These are phyloP conservation scores for Rana temporaria DNA, from an alignment of 2,113 vertebrate species.

Conservation along the genomic window DNA sequence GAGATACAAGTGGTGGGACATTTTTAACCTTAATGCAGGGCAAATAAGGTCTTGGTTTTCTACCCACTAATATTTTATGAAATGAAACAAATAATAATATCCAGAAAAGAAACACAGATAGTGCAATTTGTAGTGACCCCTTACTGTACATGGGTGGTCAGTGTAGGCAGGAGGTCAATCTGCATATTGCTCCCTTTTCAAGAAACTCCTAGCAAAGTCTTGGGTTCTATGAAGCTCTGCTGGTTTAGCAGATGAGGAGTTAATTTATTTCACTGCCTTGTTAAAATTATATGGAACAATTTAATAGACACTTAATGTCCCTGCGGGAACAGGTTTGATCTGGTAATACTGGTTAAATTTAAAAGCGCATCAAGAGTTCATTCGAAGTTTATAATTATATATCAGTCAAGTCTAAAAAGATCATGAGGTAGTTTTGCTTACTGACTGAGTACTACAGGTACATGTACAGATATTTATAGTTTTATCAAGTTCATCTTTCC, in stretches of 20 bases:
- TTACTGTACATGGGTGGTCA: no score
- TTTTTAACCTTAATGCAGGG: no score
- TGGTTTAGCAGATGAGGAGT: background rate
- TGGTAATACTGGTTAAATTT: conserved; percentile 11
- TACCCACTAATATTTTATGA: no score
- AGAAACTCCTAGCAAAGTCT: no score
- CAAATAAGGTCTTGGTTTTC: no score
- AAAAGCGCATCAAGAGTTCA: background rate
- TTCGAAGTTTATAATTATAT: background rate
- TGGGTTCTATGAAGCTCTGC: no score
- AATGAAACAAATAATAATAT: no score
- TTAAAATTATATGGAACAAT: conserved; percentile 19
- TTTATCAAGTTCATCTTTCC: background rate
- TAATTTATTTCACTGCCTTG: conserved; percentile 11
- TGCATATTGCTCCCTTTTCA: no score
- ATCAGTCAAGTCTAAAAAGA: background rate
- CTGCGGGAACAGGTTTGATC: conserved; percentile 25
- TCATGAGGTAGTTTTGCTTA: background rate
- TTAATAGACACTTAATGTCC: background rate
- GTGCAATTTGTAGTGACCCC: no score
- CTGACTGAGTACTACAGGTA: background rate
- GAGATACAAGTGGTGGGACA: no score
- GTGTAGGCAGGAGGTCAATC: no score
- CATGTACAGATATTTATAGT: conserved; percentile 10
- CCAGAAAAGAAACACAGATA: no score